phyloP scores from a whole-genome alignment of 2,113 vertebrate genomes.

The Strix uralensis region DNA sequence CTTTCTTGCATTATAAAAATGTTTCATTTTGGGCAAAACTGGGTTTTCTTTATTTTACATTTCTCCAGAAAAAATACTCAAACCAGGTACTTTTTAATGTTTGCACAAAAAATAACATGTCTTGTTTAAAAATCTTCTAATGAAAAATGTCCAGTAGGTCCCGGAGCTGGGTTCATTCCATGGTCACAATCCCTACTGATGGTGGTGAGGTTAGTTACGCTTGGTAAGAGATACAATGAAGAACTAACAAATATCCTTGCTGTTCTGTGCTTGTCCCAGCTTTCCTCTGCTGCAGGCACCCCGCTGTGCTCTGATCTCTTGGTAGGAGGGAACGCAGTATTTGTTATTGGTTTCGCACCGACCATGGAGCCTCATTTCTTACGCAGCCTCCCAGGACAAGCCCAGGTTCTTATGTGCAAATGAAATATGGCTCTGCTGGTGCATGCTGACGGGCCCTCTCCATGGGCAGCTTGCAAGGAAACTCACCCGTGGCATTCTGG shows the following conservation, averaged over 20 bases:
- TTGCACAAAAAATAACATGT: not conserved
- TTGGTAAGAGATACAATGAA: not conserved
- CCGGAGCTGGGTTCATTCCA: not conserved
- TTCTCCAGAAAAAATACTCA: not conserved
- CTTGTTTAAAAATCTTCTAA: not conserved
- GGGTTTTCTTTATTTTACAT: not conserved
- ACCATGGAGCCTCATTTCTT: conserved; percentile 3
- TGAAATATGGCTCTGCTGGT: conserved; percentile 31
- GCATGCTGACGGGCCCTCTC: not conserved
- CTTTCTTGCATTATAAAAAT: not conserved
- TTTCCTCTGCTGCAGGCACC: not conserved
- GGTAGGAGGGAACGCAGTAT: not conserved
- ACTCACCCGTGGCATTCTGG: conserved; percentile 15
- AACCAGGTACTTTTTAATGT: not conserved
- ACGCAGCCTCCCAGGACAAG: not conserved
- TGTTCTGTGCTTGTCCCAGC: not conserved
- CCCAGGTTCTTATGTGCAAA: not conserved
- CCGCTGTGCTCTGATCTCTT: not conserved
- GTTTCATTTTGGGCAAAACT: not conserved
- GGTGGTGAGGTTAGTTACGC: not conserved
- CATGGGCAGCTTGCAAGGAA: conserved; percentile 11
- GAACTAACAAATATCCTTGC: not conserved
- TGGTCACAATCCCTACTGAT: not conserved
- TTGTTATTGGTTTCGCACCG: not conserved
- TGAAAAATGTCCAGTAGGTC: not conserved